Evolutionary conservation across 2,888 invertebrate genomes (phyloP).

Genomic region (Corythucha ciliata): DNA sequence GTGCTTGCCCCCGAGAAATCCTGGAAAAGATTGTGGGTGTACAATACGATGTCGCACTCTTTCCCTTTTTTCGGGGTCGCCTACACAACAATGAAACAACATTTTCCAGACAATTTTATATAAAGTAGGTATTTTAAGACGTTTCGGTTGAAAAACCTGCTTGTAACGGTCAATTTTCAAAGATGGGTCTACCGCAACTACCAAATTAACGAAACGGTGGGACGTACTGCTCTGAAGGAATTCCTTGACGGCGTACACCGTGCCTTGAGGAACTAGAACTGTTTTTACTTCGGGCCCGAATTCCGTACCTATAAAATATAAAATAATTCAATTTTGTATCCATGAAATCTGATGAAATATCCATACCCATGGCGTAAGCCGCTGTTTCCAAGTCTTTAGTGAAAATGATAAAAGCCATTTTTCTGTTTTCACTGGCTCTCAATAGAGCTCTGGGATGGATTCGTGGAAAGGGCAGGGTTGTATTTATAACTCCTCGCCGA

Average conservation of each 20-base stretch:
- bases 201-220: slow-evolving; percentile 7
- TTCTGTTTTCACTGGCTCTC: slow-evolving; percentile 7
- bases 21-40: slow-evolving; percentile 3
- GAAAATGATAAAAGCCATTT: slow-evolving; percentile 17
- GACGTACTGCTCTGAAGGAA: slow-evolving; percentile 12
- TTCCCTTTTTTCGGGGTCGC: too few relatives aligned
- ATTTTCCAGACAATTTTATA: too few relatives aligned
- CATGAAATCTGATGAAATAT: too few relatives aligned
- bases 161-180: slow-evolving; percentile 9
- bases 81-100: too few relatives aligned
- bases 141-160: slow-evolving; percentile 1
- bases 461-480: slow-evolving; percentile 18
- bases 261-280: slow-evolving; percentile 9
- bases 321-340: too few relatives aligned
- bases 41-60: slow-evolving; percentile 19
- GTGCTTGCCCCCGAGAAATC: slow-evolving; percentile 2
- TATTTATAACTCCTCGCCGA: slow-evolving; percentile 15
- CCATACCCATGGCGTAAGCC: slow-evolving; percentile 15
- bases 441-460: slow-evolving; percentile 9
- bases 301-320: too few relatives aligned
- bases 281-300: not conserved
- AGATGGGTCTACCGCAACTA: slow-evolving; percentile 16
- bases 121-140: not conserved
- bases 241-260: slow-evolving; percentile 8
- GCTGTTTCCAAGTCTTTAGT: slow-evolving; percentile 20